Evolutionary conservation across 2,113 vertebrate genomes (phyloP).

Genomic region (Daboia siamensis): DNA sequence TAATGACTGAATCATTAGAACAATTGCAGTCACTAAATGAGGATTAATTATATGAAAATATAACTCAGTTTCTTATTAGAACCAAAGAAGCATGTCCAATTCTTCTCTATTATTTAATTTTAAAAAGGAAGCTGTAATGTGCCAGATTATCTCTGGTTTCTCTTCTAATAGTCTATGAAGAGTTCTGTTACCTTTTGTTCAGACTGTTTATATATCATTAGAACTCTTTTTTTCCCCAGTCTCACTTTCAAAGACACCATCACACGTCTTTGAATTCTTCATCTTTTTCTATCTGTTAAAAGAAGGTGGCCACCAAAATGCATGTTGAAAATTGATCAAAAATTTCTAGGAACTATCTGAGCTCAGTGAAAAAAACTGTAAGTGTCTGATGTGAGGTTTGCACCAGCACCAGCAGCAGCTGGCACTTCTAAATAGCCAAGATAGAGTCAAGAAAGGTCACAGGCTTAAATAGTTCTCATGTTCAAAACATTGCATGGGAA

Average conservation of each 20-base stretch:
- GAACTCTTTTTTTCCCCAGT: not conserved
- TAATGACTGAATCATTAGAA: not conserved
- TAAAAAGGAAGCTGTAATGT: not conserved
- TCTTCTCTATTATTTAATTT: not conserved
- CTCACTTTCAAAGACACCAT: not conserved
- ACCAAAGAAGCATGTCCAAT: not conserved
- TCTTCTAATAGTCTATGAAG: not conserved
- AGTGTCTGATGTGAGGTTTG: not conserved
- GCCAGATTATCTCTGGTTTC: not conserved
- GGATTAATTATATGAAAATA: not conserved
- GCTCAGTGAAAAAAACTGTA: not conserved
- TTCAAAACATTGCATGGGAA: slow-evolving; percentile 1
- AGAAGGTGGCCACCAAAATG: not conserved
- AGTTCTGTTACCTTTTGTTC: not conserved
- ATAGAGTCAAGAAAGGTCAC: slow-evolving; percentile 17
- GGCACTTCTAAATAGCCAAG: slow-evolving; percentile 7
- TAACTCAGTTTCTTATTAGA: not conserved
- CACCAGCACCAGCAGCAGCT: not conserved
- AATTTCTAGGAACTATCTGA: not conserved
- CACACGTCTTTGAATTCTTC: not conserved
- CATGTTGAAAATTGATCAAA: not conserved
- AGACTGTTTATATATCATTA: not conserved
- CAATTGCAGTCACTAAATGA: not conserved
- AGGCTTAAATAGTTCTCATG: slow-evolving; percentile 1
- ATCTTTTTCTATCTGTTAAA: not conserved